Evolutionary conservation across 2,888 invertebrate species (phyloP), one percentile per base, ranked within the genome.

Genomic region (Metacarcinus magister): DNA sequence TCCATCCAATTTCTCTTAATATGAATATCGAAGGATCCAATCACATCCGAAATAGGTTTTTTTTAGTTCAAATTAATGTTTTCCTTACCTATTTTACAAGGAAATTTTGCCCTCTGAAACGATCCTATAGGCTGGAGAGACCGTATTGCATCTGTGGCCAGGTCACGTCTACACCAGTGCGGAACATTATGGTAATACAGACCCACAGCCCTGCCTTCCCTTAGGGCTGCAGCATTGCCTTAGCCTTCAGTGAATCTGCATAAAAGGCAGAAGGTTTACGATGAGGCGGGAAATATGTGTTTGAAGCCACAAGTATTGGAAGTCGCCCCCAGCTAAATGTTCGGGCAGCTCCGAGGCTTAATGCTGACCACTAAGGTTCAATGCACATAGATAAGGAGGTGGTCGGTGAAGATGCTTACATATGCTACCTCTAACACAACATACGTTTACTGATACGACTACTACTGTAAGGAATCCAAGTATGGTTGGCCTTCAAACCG

Each of bases 171-270:
- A 28, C 75, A 28, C 75, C n/a, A n/a, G 7, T 28, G 75, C 28
- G 75, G 75, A 75, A n/a, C 75, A 75, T 75, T 75, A 75, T 75
- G 75, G 28, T 75, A 75, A 75, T 75, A 75, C 28, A 75, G 75
- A 75, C 75, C 75, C 75, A 8, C 75, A 75, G 8, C 75, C 28
- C 28, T 28, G 75, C 75, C 75, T 75, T 75, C 75, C 60, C 10
- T 75, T 28, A 28, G 75, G 75, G 28, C 28, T 8, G n/a, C 75
- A 75, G n/a, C 75, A 75, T 28, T 75, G 75, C 75, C 28, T 75
- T 75, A 8, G 28, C 75, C 75, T 75, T 28, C 28, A 75, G 75
- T 10, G 75, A 75, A 75, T 75, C 75, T 75, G 75, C 75, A 75
- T 28, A 8, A n/a, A 75, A 75, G 75, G 75, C 75, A n/a, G 23